phyloP scores from a whole-genome alignment of 1,140 invertebrate genomes.

The Nephotettix cincticeps region DNA sequence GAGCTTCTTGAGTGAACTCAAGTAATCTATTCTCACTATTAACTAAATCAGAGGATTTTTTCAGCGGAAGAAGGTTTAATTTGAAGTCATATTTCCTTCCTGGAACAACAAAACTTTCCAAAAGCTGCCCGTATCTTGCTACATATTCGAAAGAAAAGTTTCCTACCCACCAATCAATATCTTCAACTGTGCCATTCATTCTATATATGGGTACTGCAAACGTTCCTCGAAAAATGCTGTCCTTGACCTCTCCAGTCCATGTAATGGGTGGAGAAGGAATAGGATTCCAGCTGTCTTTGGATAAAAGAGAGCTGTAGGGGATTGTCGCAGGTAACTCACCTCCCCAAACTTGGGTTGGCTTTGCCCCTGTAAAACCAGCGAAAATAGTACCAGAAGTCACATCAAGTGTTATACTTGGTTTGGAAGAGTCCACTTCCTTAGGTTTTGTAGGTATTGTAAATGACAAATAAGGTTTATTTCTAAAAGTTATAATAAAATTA shows the following conservation, averaged over 20 bases:
- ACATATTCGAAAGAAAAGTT: conserved; percentile 26
- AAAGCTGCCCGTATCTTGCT: background rate
- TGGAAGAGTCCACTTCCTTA: background rate
- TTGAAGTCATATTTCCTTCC: conserved; percentile 16
- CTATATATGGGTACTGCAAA: conserved; percentile 20
- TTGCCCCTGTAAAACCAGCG: background rate
- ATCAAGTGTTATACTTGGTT: conserved; percentile 7
- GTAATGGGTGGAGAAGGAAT: conserved; percentile 7
- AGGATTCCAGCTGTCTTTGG: conserved; percentile 16
- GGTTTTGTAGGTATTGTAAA: background rate
- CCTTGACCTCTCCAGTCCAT: conserved; percentile 14
- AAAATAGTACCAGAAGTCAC: conserved; percentile 14
- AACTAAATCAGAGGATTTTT: background rate
- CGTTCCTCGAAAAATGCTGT: conserved; percentile 3
- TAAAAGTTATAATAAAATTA: conserved; percentile 4
- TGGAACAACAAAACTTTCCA: conserved; percentile 2
- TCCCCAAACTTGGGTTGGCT: conserved; percentile 16
- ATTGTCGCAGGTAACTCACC: conserved; percentile 27
- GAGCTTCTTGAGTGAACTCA: background rate
- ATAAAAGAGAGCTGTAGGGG: conserved; percentile 18
- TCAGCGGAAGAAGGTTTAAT: background rate
- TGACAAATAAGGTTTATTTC: background rate
- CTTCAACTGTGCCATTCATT: background rate
- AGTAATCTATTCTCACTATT: background rate
- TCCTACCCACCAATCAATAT: background rate